Percentiles rank a stretch among this genome's conserved stretches.
Evolutionary conservation across 1,140 invertebrate species (phyloP).

Genomic region (Thaumatotibia leucotreta): DNA sequence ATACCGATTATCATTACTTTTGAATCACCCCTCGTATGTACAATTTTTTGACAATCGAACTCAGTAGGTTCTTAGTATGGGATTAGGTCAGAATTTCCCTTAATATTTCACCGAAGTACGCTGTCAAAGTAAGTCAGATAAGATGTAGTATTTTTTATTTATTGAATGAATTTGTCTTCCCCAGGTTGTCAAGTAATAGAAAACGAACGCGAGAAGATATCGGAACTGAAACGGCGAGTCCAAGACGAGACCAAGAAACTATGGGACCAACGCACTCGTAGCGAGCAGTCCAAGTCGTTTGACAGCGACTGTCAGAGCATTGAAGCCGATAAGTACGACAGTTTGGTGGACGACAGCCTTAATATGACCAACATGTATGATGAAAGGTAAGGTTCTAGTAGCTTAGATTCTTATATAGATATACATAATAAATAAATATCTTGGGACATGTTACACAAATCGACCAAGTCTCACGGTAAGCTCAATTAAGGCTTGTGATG

Average conservation of each 20-base stretch:
- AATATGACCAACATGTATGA: conserved; percentile 53
- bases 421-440: too few species aligned
- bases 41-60: too few species aligned
- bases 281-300: conserved; percentile 29
- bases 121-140: too few species aligned
- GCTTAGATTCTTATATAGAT: too few species aligned
- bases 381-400: conserved; percentile 56
- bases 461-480: too few species aligned
- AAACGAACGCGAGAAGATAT: conserved; percentile 90
- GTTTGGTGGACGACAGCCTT: conserved; percentile 46
- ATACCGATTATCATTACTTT: too few species aligned
- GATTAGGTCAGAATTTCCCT: too few species aligned
- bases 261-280: conserved; percentile 80
- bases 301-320: conserved; percentile 34
- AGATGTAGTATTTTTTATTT: not conserved
- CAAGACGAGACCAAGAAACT: conserved; percentile 92
- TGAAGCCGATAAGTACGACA: conserved; percentile 18
- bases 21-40: too few species aligned
- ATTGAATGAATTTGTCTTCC: not conserved
- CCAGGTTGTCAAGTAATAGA: conserved; percentile 94
- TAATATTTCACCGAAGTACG: too few species aligned
- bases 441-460: too few species aligned
- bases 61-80: too few species aligned
- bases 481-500: too few species aligned
- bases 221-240: conserved; percentile 89